Percentiles rank a stretch among this genome's conserved stretches.
phyloP scores from a whole-genome alignment of 2,113 vertebrate genomes.

The Alligator sinensis region DNA sequence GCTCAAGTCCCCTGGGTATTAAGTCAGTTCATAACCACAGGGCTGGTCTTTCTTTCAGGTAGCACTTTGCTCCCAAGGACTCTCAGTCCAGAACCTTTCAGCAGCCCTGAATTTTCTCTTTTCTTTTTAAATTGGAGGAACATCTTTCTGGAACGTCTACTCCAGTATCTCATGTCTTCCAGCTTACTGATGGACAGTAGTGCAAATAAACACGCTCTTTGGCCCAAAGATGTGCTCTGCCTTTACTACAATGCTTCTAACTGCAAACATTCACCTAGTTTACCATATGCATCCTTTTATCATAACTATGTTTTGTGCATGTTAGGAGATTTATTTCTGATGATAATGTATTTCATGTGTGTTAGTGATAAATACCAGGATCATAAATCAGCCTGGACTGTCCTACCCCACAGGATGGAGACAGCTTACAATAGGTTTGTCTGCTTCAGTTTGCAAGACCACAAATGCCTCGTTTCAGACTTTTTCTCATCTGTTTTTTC shows the following conservation, averaged over 20 bases:
- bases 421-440: conserved; percentile 57
- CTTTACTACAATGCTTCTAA: conserved; percentile 38
- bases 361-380: conserved; percentile 62
- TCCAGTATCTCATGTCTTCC: background rate
- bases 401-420: conserved; percentile 45
- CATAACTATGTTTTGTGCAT: conserved; percentile 50
- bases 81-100: conserved; percentile 6
- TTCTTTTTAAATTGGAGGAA: background rate
- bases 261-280: conserved; percentile 63
- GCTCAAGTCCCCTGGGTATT: background rate
- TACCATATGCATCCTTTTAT: conserved; percentile 62
- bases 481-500: conserved; percentile 42
- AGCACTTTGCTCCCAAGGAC: background rate
- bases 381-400: conserved; percentile 61
- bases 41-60: background rate
- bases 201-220: background rate
- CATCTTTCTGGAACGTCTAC: background rate
- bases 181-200: conserved; percentile 23
- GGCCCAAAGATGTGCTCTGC: conserved; percentile 48
- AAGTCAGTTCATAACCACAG: background rate
- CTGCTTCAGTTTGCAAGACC: conserved; percentile 46
- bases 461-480: background rate
- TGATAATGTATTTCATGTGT: conserved; percentile 67
- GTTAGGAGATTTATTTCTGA: conserved; percentile 60
- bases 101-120: background rate